Percentiles rank a stretch among this genome's conserved stretches.
phyloP scores from a whole-genome alignment of 2,113 vertebrate species.

The Etheostoma spectabile region DNA sequence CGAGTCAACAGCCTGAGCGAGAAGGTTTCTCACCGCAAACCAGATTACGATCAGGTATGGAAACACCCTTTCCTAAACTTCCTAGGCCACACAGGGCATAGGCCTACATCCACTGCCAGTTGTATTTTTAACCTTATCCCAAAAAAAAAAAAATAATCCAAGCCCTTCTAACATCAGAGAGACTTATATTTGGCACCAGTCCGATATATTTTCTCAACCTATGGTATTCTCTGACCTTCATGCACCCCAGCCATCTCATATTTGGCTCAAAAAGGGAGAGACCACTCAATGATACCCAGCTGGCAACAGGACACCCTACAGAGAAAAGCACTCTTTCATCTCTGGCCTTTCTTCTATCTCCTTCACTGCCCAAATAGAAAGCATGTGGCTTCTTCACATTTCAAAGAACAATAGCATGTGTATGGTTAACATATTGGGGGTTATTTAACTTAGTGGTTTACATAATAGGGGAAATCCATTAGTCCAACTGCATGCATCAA shows the following conservation, averaged over 20 bases:
- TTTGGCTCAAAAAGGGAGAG: slow-evolving; percentile 23
- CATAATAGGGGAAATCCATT: neutral
- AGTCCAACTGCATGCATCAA: neutral
- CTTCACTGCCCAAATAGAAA: slow-evolving; percentile 30
- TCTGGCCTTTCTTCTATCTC: slow-evolving; percentile 71
- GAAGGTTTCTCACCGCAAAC: slow-evolving; percentile 88
- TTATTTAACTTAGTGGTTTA: slow-evolving; percentile 16
- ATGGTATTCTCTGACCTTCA: slow-evolving; percentile 68
- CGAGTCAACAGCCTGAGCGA: slow-evolving; percentile 84
- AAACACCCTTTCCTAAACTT: slow-evolving; percentile 53
- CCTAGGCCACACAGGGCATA: neutral
- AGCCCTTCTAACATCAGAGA: slow-evolving; percentile 26
- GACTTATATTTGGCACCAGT: no score
- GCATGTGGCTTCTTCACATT: slow-evolving; percentile 22
- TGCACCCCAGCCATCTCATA: slow-evolving; percentile 22
- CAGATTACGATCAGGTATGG: slow-evolving; percentile 96
- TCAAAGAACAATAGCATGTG: slow-evolving; percentile 23
- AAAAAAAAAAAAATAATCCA: neutral
- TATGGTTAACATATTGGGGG: slow-evolving; percentile 8
- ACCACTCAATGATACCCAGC: slow-evolving; percentile 44
- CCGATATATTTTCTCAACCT: slow-evolving; percentile 44
- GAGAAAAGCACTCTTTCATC: slow-evolving; percentile 66
- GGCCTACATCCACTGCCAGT: neutral
- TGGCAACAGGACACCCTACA: slow-evolving; percentile 39
- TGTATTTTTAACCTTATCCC: slow-evolving; percentile 28